phyloP scores from a whole-genome alignment of 2,113 vertebrate genomes.

The Lophotis ruficrista region DNA sequence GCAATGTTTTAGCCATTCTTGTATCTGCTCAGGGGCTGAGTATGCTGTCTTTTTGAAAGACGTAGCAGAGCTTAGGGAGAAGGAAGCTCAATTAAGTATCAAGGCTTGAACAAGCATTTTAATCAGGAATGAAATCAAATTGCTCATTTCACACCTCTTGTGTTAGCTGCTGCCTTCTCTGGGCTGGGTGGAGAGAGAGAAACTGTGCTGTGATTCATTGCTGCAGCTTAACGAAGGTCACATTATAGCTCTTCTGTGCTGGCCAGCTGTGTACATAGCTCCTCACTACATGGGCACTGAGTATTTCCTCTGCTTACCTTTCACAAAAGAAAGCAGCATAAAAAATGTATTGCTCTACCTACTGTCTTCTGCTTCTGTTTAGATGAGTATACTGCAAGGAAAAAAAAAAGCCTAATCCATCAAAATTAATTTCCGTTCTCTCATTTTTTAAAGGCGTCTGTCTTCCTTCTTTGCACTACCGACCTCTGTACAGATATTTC shows the following conservation, averaged over 20 bases:
- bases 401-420: background rate
- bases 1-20: background rate
- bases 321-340: background rate
- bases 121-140: background rate
- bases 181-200: background rate
- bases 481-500: background rate
- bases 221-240: background rate
- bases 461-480: background rate
- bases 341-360: background rate
- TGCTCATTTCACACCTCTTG: background rate
- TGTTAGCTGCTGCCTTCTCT: background rate
- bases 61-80: background rate
- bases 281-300: background rate
- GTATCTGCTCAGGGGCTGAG: background rate
- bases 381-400: background rate
- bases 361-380: background rate
- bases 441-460: background rate
- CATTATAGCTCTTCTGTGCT: background rate
- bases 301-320: background rate
- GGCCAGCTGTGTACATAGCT: background rate
- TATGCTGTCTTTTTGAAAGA: background rate
- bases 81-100: background rate
- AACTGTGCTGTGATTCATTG: background rate
- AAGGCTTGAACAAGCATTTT: background rate
- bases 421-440: background rate